A percentile compares a stretch with the other conserved stretches of the same genome.
Conservation (phyloP, 53 echinoderm and acorn worm species). For the Glandiceps talaboti region DNA sequence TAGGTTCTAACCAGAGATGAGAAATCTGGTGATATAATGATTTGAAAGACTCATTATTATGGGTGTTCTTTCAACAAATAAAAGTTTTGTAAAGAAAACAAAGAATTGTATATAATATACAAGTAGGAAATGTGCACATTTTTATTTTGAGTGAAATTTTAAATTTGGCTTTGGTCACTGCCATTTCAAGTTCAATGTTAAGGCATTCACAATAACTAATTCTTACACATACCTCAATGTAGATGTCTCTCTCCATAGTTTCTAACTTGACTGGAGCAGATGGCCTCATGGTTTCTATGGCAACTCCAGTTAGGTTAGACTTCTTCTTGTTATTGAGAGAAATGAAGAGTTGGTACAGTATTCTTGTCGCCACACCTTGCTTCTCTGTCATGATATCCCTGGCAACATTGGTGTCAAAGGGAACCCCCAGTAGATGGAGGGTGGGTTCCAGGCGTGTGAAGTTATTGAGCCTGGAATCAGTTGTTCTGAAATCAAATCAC, state of each 20-base stretch:
- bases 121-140: no score
- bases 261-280: constrained; percentile 91
- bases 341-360: constrained; percentile 92
- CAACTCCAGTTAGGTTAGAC: constrained; percentile 81
- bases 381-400: constrained; percentile 82
- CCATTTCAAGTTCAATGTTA: no score
- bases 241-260: constrained; percentile 87
- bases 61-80: no score
- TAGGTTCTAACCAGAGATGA: no score
- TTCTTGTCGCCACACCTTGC: constrained; percentile 74
- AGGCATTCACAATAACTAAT: no score
- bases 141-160: no score
- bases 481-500: constrained; percentile 33
- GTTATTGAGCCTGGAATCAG: constrained; percentile 98
- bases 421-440: constrained; percentile 73
- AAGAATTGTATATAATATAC: no score
- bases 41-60: no score
- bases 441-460: constrained; percentile 95
- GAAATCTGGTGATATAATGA: no score
- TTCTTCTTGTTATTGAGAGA: constrained; percentile 85
- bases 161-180: no score
- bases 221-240: constrained; percentile 50
- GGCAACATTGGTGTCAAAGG: constrained; percentile 90
- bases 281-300: constrained; percentile 91
- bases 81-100: no score